Conservation (phyloP, 64 coral and sea anemone species). For the Acropora tenuis region DNA sequence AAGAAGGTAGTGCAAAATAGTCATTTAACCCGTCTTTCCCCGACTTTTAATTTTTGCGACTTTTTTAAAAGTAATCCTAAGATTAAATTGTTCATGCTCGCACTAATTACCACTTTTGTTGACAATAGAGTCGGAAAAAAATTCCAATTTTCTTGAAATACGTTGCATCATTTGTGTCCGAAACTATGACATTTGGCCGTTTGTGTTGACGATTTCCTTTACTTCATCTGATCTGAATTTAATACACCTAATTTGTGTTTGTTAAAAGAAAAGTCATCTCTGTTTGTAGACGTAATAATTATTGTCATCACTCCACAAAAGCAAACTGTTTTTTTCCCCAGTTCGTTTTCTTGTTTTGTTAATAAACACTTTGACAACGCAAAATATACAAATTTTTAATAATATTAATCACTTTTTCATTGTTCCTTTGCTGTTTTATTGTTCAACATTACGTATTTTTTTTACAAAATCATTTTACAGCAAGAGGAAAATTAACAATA, state of each 20-base stretch:
- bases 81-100: background rate
- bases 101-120: background rate
- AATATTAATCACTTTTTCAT: background rate
- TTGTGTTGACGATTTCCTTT: background rate
- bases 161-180: background rate
- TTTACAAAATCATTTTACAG: background rate
- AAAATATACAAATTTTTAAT: background rate
- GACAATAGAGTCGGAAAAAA: background rate
- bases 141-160: background rate
- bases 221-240: background rate
- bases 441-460: background rate
- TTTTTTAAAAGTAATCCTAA: background rate
- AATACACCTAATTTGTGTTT: background rate
- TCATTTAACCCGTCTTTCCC: background rate
- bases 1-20: constrained; percentile 7
- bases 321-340: background rate
- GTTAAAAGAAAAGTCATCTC: background rate
- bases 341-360: background rate
- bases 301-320: background rate
- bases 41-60: background rate
- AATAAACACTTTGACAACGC: background rate
- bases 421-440: background rate
- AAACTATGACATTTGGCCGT: background rate
- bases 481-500: background rate
- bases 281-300: background rate